Evolutionary conservation across 2,797 vertebrate genomes (phyloP), one percentile per base, ranked within the genome.

Genomic region (Brotula barbata): DNA sequence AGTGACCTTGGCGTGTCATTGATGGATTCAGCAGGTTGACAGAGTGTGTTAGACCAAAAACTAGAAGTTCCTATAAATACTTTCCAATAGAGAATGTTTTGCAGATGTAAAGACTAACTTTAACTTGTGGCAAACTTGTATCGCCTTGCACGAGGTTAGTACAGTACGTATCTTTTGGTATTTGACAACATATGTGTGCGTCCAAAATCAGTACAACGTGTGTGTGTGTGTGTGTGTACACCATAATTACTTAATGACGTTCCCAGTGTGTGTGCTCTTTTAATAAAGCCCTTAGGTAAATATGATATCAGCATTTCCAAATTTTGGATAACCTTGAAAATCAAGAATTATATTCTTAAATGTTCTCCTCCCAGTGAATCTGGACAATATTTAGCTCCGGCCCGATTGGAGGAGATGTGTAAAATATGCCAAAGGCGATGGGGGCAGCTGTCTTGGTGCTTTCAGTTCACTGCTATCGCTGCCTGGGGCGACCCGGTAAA

Each of bases 401-500:
- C 15, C 37, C 1, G 14, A 34, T 7, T 31, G 11, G 12, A 53
- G 53, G 31, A 22, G 40, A 11, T 36, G 3, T 23, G 28, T 76
- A 43, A 64, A 57, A 71, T 25, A 9, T 22, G 61, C 76, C 75
- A 69, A 61, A 49, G 60, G 77, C 74, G 54, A 41, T 20, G 28
- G 58, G 67, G 72, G 57, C 62, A 61, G 68, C 50, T 36, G 37
- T 71, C 53, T 59, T 68, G 57, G 48, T 44, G 76, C 64, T 64
- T 46, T 64, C 50, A 59, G 58, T 55, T 71, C 31, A 45, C 40
- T 52, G 65, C 46, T 57, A 54, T 52, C 41, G 25, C 60, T 69
- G 73, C 76, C 73, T 64, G 61, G 13, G 67, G 68, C 69, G 55
- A 77, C 49, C 34, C 10, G 43, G 60, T 67, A 61, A 68, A 75